Evolutionary conservation across 1,140 invertebrate species (phyloP), one percentile per base, ranked within the genome.

Genomic region (Doryteuthis pealeii): DNA sequence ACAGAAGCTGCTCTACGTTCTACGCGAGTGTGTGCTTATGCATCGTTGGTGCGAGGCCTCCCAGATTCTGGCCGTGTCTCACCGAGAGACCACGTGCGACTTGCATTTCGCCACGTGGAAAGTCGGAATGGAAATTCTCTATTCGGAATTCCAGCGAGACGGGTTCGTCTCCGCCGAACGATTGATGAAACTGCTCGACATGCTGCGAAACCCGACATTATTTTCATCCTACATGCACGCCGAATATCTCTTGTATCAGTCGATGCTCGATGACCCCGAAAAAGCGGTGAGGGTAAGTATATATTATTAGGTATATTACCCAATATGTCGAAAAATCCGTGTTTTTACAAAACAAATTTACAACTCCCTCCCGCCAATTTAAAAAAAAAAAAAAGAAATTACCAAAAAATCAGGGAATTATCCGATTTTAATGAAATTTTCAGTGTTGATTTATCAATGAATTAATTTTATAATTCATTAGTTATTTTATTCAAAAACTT

Each of bases 211-310:
- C 2, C 26, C 54, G 1, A 5, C 18, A 28, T 22, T 62, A 22
- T n/a, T 18, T n/a, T 18, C 10, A 6, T 5, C 5, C 2, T 73
- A 75, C 43, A 58, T 79, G 10, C 40, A 77, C 6, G 31, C 75
- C 22, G 78, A 79, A 28, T 75, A 72, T 71, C 26, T 79, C 14
- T 18, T 77, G 45, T 77, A 73, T 70, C 40, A 77, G 30, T 65
- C 77, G 33, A 26, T 65, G 30, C n/a, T 68, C 8, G 67, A 71
- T 10, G 69, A 74, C 10, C 68, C 68, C 31, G 49, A 62, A 28
- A 33, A 76, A 35, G 31, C 68, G 18, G 22, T 71, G 2, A 14
- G 35, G 31, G 76, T 76, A 70, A 32, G 28, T 68, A 28, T 54
- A 45, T 31, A 15, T 26, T 35, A n/a, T n/a, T n/a, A n/a, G n/a